These are phyloP conservation scores for Allygus modestus DNA, from an alignment of 2,888 invertebrate species.

Conservation along the genomic window DNA sequence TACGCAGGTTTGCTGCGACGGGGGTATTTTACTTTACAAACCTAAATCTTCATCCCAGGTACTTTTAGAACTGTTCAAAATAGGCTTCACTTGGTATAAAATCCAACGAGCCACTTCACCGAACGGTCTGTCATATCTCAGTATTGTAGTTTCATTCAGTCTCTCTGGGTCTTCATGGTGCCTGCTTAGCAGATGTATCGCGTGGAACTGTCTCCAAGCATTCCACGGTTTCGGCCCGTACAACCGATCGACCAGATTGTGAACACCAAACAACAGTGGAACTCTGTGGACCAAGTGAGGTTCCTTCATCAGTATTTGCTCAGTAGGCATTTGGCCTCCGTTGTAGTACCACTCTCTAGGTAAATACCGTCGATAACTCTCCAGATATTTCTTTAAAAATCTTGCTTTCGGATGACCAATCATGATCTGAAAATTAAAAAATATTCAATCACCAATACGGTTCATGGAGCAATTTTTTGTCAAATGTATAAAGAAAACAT, in stretches of 20 bases:
- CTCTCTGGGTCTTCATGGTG: conserved; percentile 71
- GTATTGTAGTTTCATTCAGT: conserved; percentile 68
- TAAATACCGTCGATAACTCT: conserved; percentile 73
- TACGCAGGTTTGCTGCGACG: too few relatives aligned
- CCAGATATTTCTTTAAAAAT: conserved; percentile 73
- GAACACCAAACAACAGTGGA: conserved; percentile 73
- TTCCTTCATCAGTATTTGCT: conserved; percentile 71
- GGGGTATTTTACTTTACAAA: too few relatives aligned
- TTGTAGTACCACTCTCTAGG: conserved; percentile 74
- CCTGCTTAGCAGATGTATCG: conserved; percentile 73
- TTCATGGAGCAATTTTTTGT: too few relatives aligned
- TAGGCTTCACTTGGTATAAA: conserved; percentile 62
- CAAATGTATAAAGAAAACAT: too few relatives aligned
- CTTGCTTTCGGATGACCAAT: conserved; percentile 73
- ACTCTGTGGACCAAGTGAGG: conserved; percentile 73
- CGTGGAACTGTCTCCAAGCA: conserved; percentile 71
- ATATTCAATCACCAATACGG: too few relatives aligned
- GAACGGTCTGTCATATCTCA: conserved; percentile 71
- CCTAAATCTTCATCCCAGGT: conserved; percentile 24
- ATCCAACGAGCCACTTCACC: conserved; percentile 72
- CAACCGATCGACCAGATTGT: conserved; percentile 72
- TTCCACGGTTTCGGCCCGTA: conserved; percentile 71
- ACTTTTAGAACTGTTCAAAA: conserved; percentile 15
- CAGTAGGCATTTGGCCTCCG: conserved; percentile 74
- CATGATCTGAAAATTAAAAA: conserved; percentile 71